These are phyloP conservation scores for Tetrapedia diversipes DNA, from an alignment of 2,888 invertebrate genomes.

Conservation along the genomic window DNA sequence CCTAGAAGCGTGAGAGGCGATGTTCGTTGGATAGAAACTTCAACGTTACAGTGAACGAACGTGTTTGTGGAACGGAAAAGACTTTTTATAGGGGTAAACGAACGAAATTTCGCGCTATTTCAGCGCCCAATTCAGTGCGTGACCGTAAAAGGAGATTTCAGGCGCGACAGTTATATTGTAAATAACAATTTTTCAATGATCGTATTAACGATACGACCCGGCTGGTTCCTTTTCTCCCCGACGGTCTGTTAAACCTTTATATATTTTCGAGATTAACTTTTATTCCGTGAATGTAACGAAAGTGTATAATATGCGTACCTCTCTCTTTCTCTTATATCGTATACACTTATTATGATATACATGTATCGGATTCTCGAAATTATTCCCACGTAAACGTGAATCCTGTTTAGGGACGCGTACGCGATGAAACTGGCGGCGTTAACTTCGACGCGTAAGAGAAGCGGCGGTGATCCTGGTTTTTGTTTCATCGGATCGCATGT, in stretches of 20 bases:
- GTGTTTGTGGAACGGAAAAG: conserved; percentile 3
- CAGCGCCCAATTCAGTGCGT: not conserved
- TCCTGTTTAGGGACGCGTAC: conserved; percentile 25
- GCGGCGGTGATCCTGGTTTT: not conserved
- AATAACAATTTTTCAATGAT: conserved; percentile 51
- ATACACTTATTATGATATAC: conserved; percentile 21
- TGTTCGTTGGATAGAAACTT: not conserved
- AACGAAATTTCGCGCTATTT: too few relatives aligned
- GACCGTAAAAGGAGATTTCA: not conserved
- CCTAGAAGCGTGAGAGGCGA: not conserved
- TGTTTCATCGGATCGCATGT: conserved; percentile 18
- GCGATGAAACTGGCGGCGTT: not conserved
- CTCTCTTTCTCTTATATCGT: conserved; percentile 38
- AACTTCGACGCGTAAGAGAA: conserved; percentile 14
- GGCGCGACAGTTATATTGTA: conserved; percentile 52
- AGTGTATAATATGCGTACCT: conserved; percentile 59
- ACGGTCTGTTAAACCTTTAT: conserved; percentile 57
- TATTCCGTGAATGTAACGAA: conserved; percentile 49
- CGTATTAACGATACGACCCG: conserved; percentile 21
- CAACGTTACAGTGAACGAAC: conserved; percentile 1
- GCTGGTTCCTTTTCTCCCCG: conserved; percentile 44
- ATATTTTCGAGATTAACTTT: conserved; percentile 70
- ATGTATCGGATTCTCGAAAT: conserved; percentile 22
- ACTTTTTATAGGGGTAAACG: not conserved
- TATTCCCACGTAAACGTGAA: not conserved